These are phyloP conservation scores for Sesamia inferens DNA, from an alignment of 2,888 invertebrate genomes.

Conservation along the genomic window DNA sequence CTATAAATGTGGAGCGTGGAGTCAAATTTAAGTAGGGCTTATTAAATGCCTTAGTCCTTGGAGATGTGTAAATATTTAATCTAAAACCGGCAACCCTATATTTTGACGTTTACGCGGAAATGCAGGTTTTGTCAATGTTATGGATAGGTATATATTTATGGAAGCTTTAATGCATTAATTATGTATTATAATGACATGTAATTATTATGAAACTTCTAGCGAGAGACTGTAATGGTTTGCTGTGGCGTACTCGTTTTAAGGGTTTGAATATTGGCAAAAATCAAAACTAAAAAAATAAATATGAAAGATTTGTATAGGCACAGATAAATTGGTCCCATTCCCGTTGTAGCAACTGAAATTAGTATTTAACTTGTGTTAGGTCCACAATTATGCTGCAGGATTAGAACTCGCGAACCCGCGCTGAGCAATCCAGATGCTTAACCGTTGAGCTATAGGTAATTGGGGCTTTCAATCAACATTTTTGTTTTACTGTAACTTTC, in stretches of 20 bases:
- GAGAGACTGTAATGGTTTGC: slow-evolving; percentile 14
- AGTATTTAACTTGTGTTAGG: not conserved
- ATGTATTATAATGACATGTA: slow-evolving; percentile 9
- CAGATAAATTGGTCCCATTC: no score
- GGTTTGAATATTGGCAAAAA: slow-evolving; percentile 24
- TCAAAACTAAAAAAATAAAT: not conserved
- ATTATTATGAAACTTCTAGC: slow-evolving; percentile 13
- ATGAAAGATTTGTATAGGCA: not conserved
- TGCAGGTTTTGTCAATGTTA: slow-evolving; percentile 28
- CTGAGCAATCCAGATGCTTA: not conserved
- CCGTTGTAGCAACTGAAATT: not conserved
- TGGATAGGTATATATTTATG: slow-evolving; percentile 13
- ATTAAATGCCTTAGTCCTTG: slow-evolving; percentile 43
- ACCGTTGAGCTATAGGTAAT: not conserved
- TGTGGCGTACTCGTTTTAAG: slow-evolving; percentile 13
- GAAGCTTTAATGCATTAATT: not conserved
- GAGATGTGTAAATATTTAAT: slow-evolving; percentile 46
- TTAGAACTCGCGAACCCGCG: slow-evolving; percentile 2
- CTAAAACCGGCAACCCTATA: slow-evolving; percentile 7
- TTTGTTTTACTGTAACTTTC: no score
- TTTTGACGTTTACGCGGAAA: slow-evolving; percentile 44
- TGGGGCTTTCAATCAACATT: not conserved
- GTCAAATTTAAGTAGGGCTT: slow-evolving; percentile 36
- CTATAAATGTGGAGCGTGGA: slow-evolving; percentile 57
- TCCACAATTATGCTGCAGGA: not conserved